Percentiles rank a stretch among this genome's conserved stretches.
Evolutionary conservation across 2,113 vertebrate genomes (phyloP).

Genomic region (Callithrix jacchus): DNA sequence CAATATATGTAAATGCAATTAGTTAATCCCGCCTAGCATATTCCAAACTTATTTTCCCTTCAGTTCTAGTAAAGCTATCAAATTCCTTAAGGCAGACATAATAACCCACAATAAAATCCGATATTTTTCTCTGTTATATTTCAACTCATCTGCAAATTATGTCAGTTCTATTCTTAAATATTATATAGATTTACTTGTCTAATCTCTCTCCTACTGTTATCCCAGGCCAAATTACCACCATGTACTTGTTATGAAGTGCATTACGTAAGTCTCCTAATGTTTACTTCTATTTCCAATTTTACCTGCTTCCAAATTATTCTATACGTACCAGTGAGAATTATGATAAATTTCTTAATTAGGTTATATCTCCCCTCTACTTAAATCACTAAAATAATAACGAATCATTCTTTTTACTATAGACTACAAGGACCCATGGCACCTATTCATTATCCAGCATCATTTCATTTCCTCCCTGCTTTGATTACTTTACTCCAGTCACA

Average conservation of each 20-base stretch:
- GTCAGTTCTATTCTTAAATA: not conserved
- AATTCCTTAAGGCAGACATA: not conserved
- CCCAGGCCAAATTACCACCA: not conserved
- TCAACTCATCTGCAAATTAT: not conserved
- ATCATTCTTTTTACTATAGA: not conserved
- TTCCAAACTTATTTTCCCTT: not conserved
- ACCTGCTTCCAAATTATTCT: not conserved
- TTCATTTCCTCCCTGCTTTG: not conserved
- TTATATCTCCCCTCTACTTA: not conserved
- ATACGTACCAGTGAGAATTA: not conserved
- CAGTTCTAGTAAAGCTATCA: not conserved
- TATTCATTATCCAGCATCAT: not conserved
- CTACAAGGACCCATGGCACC: not conserved
- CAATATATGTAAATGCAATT: not conserved
- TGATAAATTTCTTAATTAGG: not conserved
- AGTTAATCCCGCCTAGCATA: not conserved
- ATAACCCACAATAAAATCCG: not conserved
- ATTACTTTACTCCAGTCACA: not conserved
- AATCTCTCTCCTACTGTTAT: not conserved
- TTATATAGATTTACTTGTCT: not conserved
- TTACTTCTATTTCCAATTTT: not conserved
- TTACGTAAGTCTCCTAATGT: not conserved
- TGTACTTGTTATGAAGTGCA: not conserved
- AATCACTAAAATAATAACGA: not conserved
- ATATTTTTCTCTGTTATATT: not conserved